Base-by-base conservation (phyloP, 2,888 invertebrate species). In the Orthosia gracilis region DNA sequence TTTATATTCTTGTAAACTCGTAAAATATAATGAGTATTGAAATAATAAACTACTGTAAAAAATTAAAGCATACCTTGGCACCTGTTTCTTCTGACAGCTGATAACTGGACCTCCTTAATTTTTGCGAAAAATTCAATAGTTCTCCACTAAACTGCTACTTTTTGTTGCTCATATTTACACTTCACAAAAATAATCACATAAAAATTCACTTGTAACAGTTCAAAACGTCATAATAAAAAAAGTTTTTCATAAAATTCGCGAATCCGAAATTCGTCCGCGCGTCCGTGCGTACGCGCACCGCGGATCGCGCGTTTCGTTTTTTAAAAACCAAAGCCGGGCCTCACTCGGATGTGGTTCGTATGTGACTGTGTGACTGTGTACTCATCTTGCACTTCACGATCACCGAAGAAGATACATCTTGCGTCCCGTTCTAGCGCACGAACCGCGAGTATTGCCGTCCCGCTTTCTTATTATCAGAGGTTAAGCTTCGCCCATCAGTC, bases 351-450 rank as follows among this genome's bases (percentile, higher is more conserved):
- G 94, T 92, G 95, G 96, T 93, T 94, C 94, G 96, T 94, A 93
- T 96, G 95, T 95, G 96, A 96, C 96, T 96, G 93, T 96, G 95
- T 95, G 96, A 96, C 96, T 96, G 96, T 95, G 94, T 93, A 94
- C 94, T 94, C 95, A 96, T 96, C 96, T 95, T 94, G 95, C 94
- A 94, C 95, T 94, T 95, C 94, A 92, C 95, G 95, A 95, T 95
- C 95, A 94, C 94, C 95, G 95, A 96, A 96, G 96, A 96, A 95
- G 96, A 96, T 94, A 94, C 96, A 90, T 92, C 89, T 76, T 55
- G 88, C 85, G 79, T 95, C 95, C 83, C 92, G 78, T 89, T 96
- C 93, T 78, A 90, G 71, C 93, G 47, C 77, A 31, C 54, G 50
- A 66, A 40, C 73, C 69, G 77, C 70, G 72, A 79, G 85, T 93